Evolutionary conservation across 2,888 invertebrate genomes (phyloP), one percentile per base, ranked within the genome.

Genomic region (Euproctis similis): DNA sequence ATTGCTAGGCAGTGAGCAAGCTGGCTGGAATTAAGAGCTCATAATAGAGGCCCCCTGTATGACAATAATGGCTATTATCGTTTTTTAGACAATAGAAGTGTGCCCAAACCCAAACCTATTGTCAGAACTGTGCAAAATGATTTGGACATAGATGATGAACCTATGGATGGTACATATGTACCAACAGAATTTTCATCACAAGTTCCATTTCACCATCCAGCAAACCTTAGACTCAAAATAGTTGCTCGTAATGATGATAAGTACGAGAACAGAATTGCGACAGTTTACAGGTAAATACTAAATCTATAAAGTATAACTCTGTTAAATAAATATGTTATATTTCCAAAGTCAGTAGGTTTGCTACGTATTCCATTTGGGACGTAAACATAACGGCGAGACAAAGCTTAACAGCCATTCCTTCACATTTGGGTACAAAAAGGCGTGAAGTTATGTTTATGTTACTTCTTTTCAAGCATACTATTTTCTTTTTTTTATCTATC

Each of bases 111-210:
- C 9, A 78, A 72, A 52, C 82, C 82, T 11, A 80, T 85, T 30
- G 37, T 77, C 3, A 68, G 85, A 42, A 82, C 82, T 24, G 71
- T 85, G 34, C 73, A 78, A 52, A 85, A 85, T 65, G 81, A 85
- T 49, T 56, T 84, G 45, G 72, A 77, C 63, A 52, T 73, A 24
- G 75, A 81, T 58, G 75, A 80, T 60, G 75, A 81, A 30, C 70
- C 76, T 4, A 77, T 81, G 75, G 80, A 51, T 11, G 75, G 67
- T 16, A 70, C 71, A 11, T 60, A 60, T 42, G 33, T 51, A 9
- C 50, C 61, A 11, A 46, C 58, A 30, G 68, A 53, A 33, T 34
- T 47, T 24, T 40, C 58, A 8, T 37, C 54, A n/a, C 20, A 19
- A 12, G 16, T 17, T 36, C 55, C 17, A 17, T 47, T 62, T 8